Evolutionary conservation across 2,113 vertebrate species (phyloP), one percentile per base, ranked within the genome.

Genomic region (Perca schrenkii): DNA sequence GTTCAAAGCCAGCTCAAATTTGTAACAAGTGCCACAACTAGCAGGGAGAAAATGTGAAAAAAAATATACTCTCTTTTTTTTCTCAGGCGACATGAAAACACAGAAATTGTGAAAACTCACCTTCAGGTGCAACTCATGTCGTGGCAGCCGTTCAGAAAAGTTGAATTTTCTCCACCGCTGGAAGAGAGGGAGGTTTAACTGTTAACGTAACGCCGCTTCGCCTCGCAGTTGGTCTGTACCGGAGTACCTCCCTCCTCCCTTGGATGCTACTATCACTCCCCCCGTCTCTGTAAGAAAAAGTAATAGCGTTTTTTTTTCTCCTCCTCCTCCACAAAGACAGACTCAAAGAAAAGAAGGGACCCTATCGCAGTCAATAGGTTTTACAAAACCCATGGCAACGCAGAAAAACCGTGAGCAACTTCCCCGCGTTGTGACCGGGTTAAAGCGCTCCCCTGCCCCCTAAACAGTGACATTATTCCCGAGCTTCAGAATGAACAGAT

Each of bases 311-410:
- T 92, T 86, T 86, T 86, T 87, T 60, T 25, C 66, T 25, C 63
- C 62, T 65, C 73, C 86, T 90, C 85, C 88, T 84, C 77, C 81
- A 94, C 92, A 94, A 93, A 94, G 90, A 92, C 88, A 70, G 84
- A 82, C 90, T 86, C 66, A 78, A 86, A 94, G 92, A 94, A 94
- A 92, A 93, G 91, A 84, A 86, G 88, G 89, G 85, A 89, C 84
- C 93, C 91, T 86, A 86, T 90, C 84, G 89, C 89, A 85, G 88
- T 95, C 94, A 94, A 94, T 94, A 86, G 94, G 90, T 92, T 93
- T 89, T 76, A 82, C 70, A 80, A 91, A 92, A 92, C 79, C 94
- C 95, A 94, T 95, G 94, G 94, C 94, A 95, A 95, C 95, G 89
- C 79, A 19, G 84, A 75, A 92, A 90, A 91, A 81, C 89, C 72